Conservation (phyloP, 2,113 vertebrate species). For the Paradoxurus hermaphroditus region DNA sequence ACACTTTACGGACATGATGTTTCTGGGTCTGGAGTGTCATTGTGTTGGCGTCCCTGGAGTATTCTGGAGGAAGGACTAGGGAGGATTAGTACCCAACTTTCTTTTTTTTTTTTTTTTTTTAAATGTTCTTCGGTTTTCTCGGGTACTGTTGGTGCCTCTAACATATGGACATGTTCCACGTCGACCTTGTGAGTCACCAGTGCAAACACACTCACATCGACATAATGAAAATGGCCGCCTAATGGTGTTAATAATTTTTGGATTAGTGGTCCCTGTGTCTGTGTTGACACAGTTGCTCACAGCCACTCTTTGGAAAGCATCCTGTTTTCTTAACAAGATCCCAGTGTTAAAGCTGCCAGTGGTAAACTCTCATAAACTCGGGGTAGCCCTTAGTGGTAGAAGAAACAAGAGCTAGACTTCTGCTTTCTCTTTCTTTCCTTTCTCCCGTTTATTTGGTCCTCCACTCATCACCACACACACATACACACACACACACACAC, state of each 20-base stretch:
- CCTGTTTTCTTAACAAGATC: constrained; percentile 58
- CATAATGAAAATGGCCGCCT: constrained; percentile 15
- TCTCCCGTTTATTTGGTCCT: constrained; percentile 25
- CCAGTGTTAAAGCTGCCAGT: not conserved
- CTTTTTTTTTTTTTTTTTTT: too few species aligned
- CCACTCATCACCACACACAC: constrained; percentile 33
- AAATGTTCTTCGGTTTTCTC: not conserved
- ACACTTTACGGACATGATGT: not conserved
- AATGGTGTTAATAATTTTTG: constrained; percentile 63
- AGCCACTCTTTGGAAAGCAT: constrained; percentile 47
- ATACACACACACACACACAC: too few species aligned
- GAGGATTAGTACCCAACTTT: not conserved
- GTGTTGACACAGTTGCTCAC: constrained; percentile 70
- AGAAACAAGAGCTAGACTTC: not conserved
- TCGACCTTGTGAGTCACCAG: constrained; percentile 32
- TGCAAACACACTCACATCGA: constrained; percentile 1
- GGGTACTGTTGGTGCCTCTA: not conserved
- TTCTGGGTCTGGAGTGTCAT: not conserved
- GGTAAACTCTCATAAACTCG: constrained; percentile 1
- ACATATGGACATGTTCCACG: not conserved
- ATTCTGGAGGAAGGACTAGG: not conserved
- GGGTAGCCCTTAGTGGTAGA: constrained; percentile 23
- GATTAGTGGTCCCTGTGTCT: constrained; percentile 56
- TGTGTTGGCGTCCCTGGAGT: not conserved
- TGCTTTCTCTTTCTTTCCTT: not conserved